Percentiles rank a stretch among this genome's conserved stretches.
Conservation (phyloP, 2,888 invertebrate species). For the Drosophila tripunctata region DNA sequence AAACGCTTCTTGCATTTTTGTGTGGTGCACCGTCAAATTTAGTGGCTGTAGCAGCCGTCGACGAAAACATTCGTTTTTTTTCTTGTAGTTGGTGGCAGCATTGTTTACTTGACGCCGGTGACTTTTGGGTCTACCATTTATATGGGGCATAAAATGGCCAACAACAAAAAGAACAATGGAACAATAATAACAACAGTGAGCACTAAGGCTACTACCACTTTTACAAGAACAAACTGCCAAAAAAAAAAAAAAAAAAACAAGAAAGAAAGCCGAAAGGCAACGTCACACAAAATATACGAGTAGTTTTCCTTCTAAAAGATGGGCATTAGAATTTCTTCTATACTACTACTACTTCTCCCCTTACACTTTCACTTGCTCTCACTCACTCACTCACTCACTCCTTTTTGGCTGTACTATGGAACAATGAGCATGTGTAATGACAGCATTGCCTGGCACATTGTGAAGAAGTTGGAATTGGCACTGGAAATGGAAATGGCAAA, state of each 20-base stretch:
- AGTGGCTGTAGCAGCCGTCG: constrained; percentile 27
- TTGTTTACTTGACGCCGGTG: constrained; percentile 69
- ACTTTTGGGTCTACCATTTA: constrained; percentile 66
- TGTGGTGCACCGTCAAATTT: constrained; percentile 24
- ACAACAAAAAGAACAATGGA: constrained; percentile 17
- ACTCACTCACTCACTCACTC: neutral
- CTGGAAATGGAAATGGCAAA: too few relatives aligned
- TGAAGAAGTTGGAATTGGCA: constrained; percentile 1
- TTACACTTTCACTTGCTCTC: neutral
- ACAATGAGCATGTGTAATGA: constrained; percentile 55
- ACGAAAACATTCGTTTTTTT: constrained; percentile 16
- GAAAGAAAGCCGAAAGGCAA: constrained; percentile 10
- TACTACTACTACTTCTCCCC: too few relatives aligned
- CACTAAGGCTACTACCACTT: constrained; percentile 17
- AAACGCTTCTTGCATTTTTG: constrained; percentile 8
- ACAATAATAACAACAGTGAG: constrained; percentile 30
- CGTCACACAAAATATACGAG: neutral
- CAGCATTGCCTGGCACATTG: constrained; percentile 18
- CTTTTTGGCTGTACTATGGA: too few relatives aligned
- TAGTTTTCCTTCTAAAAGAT: neutral
- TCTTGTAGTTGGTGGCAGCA: constrained; percentile 30
- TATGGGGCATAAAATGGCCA: constrained; percentile 63
- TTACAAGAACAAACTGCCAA: constrained; percentile 4
- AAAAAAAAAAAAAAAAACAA: too few relatives aligned
- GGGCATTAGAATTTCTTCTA: constrained; percentile 7